phyloP scores from a whole-genome alignment of 2,888 invertebrate genomes.

The Cryptophagus acutangulus region DNA sequence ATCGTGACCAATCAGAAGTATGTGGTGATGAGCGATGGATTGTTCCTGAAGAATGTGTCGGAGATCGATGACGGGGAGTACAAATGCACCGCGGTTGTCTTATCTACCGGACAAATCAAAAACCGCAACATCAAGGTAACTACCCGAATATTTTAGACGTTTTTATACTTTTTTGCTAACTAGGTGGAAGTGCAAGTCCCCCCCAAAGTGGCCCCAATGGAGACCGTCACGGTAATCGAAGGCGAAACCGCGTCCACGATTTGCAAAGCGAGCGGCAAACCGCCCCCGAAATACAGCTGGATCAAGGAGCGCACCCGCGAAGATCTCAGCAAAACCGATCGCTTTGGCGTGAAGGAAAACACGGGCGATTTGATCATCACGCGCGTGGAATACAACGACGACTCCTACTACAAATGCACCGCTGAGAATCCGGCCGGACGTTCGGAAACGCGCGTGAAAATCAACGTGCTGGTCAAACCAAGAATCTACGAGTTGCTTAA shows the following conservation, averaged over 20 bases:
- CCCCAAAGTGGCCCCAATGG: conserved; percentile 65
- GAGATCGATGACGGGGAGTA: conserved; percentile 83
- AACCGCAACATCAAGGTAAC: conserved; percentile 70
- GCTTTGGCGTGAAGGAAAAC: conserved; percentile 64
- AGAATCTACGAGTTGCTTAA: conserved; percentile 74
- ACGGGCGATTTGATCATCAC: conserved; percentile 70
- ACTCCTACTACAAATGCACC: conserved; percentile 73
- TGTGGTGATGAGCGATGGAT: conserved; percentile 68
- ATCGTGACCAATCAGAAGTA: conserved; percentile 67
- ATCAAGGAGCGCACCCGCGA: conserved; percentile 67
- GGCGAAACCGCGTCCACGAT: conserved; percentile 70
- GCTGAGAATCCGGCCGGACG: conserved; percentile 76
- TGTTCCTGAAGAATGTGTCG: conserved; percentile 70
- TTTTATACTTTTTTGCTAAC: conserved; percentile 10
- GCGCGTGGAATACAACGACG: conserved; percentile 71
- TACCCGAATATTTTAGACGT: neutral
- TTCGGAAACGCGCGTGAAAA: conserved; percentile 61
- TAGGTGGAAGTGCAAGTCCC: conserved; percentile 65
- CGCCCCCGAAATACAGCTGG: conserved; percentile 79
- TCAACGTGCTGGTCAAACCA: conserved; percentile 71
- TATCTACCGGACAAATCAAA: conserved; percentile 72
- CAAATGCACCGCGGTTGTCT: conserved; percentile 81
- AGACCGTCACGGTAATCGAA: conserved; percentile 66
- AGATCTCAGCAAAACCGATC: conserved; percentile 65
- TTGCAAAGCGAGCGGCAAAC: conserved; percentile 80